Percentiles rank a stretch among this genome's conserved stretches.
Conservation (phyloP, 2,797 vertebrate genomes). For the Syncerus caffer region DNA sequence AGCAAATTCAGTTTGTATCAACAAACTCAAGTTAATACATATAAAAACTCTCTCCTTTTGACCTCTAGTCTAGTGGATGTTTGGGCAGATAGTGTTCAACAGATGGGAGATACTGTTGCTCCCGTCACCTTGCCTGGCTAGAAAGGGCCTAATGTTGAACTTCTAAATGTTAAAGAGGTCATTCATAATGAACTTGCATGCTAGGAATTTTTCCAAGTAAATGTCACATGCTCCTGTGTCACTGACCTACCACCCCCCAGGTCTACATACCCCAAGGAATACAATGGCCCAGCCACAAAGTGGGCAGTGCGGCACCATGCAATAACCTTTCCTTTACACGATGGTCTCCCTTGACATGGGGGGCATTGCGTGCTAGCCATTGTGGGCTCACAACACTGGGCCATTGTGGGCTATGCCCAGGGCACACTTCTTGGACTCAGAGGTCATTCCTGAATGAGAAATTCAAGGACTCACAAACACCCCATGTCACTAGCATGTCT, state of each 20-base stretch:
- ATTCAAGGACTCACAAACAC: background rate
- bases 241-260: background rate
- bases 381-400: constrained; percentile 50
- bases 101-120: background rate
- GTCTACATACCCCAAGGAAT: background rate
- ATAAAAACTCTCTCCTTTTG: background rate
- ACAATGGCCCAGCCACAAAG: constrained; percentile 28
- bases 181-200: constrained; percentile 12
- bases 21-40: background rate
- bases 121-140: constrained; percentile 1
- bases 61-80: background rate
- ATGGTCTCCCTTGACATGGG: accelerated
- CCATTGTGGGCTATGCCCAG: constrained; percentile 21
- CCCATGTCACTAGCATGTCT: background rate
- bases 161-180: constrained; percentile 39
- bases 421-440: background rate
- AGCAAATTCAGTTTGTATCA: background rate
- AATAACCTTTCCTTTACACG: background rate
- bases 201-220: constrained; percentile 54
- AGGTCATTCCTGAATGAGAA: background rate
- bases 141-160: background rate
- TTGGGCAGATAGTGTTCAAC: background rate
- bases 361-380: background rate
- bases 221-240: constrained; percentile 35
- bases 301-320: background rate